Conservation (phyloP, 2,113 vertebrate genomes). For the Pollimyrus isidori region DNA sequence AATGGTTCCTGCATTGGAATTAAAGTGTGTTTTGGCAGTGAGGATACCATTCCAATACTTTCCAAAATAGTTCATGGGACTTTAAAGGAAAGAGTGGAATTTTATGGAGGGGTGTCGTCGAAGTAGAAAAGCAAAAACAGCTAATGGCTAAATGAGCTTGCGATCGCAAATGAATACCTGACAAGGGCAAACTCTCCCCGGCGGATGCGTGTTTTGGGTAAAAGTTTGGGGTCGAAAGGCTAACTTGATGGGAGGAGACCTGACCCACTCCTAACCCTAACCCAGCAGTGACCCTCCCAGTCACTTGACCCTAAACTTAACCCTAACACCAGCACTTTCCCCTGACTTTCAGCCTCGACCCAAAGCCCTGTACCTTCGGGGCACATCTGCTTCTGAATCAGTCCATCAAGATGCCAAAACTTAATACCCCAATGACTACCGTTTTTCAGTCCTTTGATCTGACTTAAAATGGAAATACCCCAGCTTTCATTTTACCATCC, state of each 20-base stretch:
- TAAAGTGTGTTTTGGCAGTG: neutral
- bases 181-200: neutral
- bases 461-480: neutral
- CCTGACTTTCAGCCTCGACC: constrained; percentile 47
- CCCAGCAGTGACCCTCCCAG: constrained; percentile 58
- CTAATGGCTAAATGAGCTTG: neutral
- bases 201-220: neutral
- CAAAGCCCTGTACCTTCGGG: constrained; percentile 39
- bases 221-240: constrained; percentile 14
- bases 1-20: neutral
- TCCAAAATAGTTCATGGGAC: neutral
- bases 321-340: constrained; percentile 51
- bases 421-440: neutral
- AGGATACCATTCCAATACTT: neutral
- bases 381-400: constrained; percentile 52
- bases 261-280: constrained; percentile 51
- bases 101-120: neutral
- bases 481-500: neutral
- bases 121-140: neutral
- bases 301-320: constrained; percentile 54
- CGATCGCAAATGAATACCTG: neutral
- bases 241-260: constrained; percentile 27
- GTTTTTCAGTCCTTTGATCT: constrained; percentile 6
- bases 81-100: neutral
- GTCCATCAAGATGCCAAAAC: neutral